A percentile compares a stretch with the other conserved stretches of the same genome.
These are phyloP conservation scores for Elgaria multicarinata DNA, from an alignment of 2,113 vertebrate genomes.

Conservation along the genomic window DNA sequence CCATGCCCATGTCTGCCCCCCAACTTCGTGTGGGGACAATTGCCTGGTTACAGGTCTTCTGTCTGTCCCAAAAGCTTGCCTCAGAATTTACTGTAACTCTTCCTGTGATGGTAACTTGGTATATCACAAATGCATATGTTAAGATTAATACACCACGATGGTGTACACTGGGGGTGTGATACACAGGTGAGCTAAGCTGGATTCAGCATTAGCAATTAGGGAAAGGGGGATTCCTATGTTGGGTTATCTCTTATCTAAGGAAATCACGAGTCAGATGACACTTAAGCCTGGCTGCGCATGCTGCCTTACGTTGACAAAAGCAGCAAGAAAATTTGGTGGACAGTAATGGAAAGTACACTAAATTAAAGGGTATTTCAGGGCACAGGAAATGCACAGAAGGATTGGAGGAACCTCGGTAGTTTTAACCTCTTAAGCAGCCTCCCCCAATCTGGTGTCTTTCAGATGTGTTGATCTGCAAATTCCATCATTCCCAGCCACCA, in stretches of 20 bases:
- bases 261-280: background rate
- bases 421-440: too few relatives aligned
- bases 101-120: too few relatives aligned
- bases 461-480: too few relatives aligned
- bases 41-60: background rate
- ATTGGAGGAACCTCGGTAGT: background rate
- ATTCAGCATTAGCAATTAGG: background rate
- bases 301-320: background rate
- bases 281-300: background rate
- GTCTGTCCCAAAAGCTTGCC: background rate
- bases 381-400: background rate
- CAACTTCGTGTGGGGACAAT: background rate
- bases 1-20: too few relatives aligned
- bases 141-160: background rate
- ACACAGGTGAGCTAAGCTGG: background rate
- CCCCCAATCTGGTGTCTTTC: too few relatives aligned
- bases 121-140: background rate
- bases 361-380: background rate
- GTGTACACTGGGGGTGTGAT: background rate
- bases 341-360: background rate
- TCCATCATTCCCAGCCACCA: too few relatives aligned
- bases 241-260: background rate
- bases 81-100: background rate
- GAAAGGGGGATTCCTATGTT: background rate
- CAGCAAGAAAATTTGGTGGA: background rate